phyloP scores from a whole-genome alignment of 2,113 vertebrate genomes.

The Cygnus atratus region DNA sequence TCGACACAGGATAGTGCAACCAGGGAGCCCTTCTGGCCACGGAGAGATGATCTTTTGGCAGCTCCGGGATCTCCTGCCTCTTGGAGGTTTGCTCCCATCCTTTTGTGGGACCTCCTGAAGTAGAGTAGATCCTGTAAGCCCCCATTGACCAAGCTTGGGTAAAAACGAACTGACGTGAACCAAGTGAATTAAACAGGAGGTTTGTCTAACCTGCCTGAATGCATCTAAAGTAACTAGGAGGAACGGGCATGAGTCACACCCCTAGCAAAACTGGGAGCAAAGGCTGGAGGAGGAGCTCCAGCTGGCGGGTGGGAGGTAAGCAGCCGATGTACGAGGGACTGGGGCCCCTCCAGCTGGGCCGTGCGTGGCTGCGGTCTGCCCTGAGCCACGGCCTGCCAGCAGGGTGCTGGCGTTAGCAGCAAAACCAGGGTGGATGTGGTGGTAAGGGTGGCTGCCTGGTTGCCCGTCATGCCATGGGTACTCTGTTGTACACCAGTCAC shows the following conservation, averaged over 20 bases:
- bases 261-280: background rate
- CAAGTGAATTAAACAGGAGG: background rate
- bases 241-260: background rate
- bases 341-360: background rate
- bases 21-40: background rate
- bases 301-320: slow-evolving; percentile 19
- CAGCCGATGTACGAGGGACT: background rate
- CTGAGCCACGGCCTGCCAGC: background rate
- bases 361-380: background rate
- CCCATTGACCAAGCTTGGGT: background rate
- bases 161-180: background rate
- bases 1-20: background rate
- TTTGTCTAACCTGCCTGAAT: background rate
- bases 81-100: background rate
- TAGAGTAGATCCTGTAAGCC: background rate
- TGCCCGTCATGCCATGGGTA: background rate
- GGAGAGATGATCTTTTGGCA: background rate
- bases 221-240: background rate
- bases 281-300: slow-evolving; percentile 16
- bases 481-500: background rate
- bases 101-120: background rate
- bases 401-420: background rate
- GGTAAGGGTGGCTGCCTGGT: background rate
- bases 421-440: background rate
- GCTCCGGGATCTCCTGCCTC: background rate